These are phyloP conservation scores for Magallana gigas DNA, from an alignment of 1,140 invertebrate species.

Conservation along the genomic window DNA sequence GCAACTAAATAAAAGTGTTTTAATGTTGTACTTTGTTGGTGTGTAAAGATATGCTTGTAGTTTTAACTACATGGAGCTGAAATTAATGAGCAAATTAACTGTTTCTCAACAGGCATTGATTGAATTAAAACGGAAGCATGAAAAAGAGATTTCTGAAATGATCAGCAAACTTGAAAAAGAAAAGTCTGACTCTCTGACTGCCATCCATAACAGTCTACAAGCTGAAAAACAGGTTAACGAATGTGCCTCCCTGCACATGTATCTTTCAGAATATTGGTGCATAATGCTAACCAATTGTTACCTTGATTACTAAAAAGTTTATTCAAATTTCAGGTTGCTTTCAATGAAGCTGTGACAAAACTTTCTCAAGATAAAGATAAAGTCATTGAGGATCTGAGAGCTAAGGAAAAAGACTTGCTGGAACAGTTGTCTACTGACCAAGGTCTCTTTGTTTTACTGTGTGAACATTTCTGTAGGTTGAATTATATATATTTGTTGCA, in stretches of 20 bases:
- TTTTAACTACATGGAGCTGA: no score
- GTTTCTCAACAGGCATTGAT: conserved; percentile 40
- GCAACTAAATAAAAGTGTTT: not conserved
- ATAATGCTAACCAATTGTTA: no score
- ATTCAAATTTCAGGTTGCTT: conserved; percentile 65
- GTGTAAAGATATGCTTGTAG: not conserved
- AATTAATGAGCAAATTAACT: not conserved
- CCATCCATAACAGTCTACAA: conserved; percentile 69
- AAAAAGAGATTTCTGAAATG: conserved; percentile 59
- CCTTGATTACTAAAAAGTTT: no score
- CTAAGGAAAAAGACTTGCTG: conserved; percentile 82
- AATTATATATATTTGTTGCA: no score
- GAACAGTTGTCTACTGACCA: conserved; percentile 82
- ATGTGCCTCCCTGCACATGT: no score
- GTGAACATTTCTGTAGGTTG: not conserved
- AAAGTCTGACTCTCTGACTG: conserved; percentile 61
- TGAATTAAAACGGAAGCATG: conserved; percentile 56
- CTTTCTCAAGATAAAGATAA: conserved; percentile 87
- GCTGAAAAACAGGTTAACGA: conserved; percentile 80
- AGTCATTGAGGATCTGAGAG: conserved; percentile 85
- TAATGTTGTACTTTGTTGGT: not conserved
- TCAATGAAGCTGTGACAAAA: conserved; percentile 84
- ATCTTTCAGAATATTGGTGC: no score
- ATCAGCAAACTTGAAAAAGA: conserved; percentile 65
- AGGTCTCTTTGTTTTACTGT: conserved; percentile 51